phyloP scores from a whole-genome alignment of 2,888 invertebrate species.

The Catonia carolina region DNA sequence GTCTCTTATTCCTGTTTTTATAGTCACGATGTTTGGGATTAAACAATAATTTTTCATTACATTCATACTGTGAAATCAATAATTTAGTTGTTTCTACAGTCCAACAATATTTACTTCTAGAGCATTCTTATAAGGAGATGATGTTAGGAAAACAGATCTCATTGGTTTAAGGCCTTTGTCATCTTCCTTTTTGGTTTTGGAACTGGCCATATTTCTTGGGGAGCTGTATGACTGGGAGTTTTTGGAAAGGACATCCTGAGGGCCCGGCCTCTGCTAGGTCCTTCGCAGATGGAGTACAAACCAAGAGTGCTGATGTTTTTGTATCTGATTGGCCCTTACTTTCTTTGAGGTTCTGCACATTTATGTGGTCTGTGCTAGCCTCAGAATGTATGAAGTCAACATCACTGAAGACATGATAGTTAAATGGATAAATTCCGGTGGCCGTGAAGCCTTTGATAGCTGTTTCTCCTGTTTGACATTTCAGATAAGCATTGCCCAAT shows the following conservation, averaged over 20 bases:
- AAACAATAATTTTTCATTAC: too few species aligned
- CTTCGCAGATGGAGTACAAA: background rate
- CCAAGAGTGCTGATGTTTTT: background rate
- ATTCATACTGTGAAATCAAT: too few species aligned
- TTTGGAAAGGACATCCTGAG: too few species aligned
- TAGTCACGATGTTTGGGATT: too few species aligned
- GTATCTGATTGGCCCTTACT: too few species aligned
- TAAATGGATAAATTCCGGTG: conserved; percentile 35
- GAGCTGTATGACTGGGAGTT: background rate
- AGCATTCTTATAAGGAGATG: background rate
- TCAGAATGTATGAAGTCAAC: conserved; percentile 3
- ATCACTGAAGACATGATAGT: conserved; percentile 32
- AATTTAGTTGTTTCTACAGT: too few species aligned
- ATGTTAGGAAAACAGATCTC: conserved; percentile 1
- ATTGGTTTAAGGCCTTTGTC: conserved; percentile 4
- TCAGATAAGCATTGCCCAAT: conserved; percentile 35
- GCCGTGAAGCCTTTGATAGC: conserved; percentile 32
- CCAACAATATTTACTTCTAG: too few species aligned
- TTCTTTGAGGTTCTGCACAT: background rate
- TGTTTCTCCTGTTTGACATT: conserved; percentile 30
- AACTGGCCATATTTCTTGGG: conserved; percentile 1
- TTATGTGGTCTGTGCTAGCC: background rate
- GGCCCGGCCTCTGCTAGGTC: conserved; percentile 6
- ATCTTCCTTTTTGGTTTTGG: background rate
- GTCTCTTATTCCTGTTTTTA: too few species aligned